Conservation (phyloP, 2,797 vertebrate genomes). For the Clarias pachynema region DNA sequence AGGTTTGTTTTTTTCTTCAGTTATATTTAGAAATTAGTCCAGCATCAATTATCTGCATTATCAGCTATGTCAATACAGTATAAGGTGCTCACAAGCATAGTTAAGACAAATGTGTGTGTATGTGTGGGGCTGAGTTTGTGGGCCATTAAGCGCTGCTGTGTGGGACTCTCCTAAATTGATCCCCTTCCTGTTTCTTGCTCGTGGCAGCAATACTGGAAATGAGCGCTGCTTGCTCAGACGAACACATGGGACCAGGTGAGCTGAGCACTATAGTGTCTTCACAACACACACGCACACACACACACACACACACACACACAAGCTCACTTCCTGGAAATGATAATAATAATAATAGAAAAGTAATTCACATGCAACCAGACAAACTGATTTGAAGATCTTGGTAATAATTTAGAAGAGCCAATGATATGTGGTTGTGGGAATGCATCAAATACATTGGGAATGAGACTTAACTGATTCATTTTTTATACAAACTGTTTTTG, state of each 20-base stretch:
- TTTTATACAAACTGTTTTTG: not conserved
- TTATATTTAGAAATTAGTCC: not conserved
- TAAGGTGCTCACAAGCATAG: not conserved
- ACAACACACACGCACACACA: too few relatives aligned
- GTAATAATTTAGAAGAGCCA: not conserved
- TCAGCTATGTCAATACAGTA: too few relatives aligned
- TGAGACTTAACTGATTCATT: too few relatives aligned
- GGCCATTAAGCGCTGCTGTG: not conserved
- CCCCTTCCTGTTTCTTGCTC: slow-evolving; percentile 13
- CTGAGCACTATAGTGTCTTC: not conserved
- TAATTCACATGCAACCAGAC: not conserved
- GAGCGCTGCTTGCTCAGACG: slow-evolving; percentile 20
- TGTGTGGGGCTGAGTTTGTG: not conserved
- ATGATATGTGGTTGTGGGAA: not conserved
- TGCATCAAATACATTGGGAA: not conserved
- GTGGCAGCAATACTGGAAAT: slow-evolving; percentile 24
- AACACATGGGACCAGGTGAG: slow-evolving; percentile 14
- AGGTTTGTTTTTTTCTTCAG: too few relatives aligned
- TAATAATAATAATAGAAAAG: not conserved
- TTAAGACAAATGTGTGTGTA: not conserved
- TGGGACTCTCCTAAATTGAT: slow-evolving; percentile 26
- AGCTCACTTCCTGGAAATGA: not conserved
- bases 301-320: not conserved
- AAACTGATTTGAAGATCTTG: not conserved
- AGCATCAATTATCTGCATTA: not conserved